Conservation (phyloP, 2,113 vertebrate genomes). For the Mystacornis crossleyi region DNA sequence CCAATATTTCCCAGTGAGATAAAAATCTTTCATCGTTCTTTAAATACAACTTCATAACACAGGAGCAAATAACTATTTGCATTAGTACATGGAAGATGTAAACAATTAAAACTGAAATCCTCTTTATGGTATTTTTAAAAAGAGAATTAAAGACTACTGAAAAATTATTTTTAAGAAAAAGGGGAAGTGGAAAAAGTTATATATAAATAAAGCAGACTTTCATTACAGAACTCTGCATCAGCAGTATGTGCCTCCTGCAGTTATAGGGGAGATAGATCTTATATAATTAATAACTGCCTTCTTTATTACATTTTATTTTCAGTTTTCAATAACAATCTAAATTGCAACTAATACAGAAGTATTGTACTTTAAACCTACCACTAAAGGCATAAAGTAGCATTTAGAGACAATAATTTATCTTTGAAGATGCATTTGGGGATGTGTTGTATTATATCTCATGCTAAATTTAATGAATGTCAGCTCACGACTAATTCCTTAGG, state of each 20-base stretch:
- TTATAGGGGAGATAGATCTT: neutral
- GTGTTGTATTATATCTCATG: neutral
- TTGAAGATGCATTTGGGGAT: neutral
- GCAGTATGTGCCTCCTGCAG: neutral
- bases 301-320: neutral
- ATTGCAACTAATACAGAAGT: neutral
- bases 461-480: neutral
- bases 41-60: neutral
- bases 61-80: neutral
- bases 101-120: neutral
- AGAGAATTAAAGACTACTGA: neutral
- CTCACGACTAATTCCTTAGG: neutral
- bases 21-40: neutral
- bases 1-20: neutral
- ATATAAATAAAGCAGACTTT: neutral
- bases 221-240: neutral
- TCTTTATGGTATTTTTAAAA: neutral
- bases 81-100: neutral
- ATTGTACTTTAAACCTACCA: neutral
- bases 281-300: neutral
- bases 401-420: neutral
- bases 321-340: neutral
- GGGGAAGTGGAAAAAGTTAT: neutral
- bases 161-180: neutral
- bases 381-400: neutral